Conservation (phyloP, 2,797 vertebrate genomes). For the Numenius phaeopus region DNA sequence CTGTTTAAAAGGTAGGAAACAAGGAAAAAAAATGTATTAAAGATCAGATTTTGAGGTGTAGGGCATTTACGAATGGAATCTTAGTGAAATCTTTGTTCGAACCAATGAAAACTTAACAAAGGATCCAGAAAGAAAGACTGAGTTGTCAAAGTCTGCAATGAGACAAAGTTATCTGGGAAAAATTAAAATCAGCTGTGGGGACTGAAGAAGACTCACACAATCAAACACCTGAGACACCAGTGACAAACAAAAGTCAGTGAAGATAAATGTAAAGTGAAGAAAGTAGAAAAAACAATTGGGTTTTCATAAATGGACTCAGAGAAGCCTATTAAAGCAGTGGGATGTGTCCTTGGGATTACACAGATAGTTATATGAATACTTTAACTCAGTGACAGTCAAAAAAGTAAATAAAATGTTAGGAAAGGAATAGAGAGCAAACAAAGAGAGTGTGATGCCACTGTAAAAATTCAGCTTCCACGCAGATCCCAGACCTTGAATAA, state of each 20-base stretch:
- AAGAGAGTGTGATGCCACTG: background rate
- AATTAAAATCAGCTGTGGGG: background rate
- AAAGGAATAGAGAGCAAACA: background rate
- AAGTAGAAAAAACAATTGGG: background rate
- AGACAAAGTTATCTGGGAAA: background rate
- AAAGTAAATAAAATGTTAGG: background rate
- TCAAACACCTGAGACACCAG: background rate
- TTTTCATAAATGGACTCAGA: background rate
- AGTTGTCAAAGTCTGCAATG: background rate
- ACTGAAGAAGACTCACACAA: background rate
- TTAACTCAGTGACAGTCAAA: background rate
- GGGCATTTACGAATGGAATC: background rate
- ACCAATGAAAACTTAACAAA: background rate
- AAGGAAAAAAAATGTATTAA: background rate
- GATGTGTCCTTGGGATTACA: background rate
- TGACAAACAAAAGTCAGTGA: constrained; percentile 1
- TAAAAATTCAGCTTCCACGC: background rate
- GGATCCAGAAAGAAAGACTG: background rate
- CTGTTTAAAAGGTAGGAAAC: background rate
- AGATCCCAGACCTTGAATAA: background rate
- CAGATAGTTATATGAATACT: background rate
- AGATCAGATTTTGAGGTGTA: background rate
- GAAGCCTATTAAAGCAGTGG: background rate
- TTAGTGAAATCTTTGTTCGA: background rate
- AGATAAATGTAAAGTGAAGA: background rate